Evolutionary conservation across 2,113 vertebrate species (phyloP).

Genomic region (Pantherophis guttatus): DNA sequence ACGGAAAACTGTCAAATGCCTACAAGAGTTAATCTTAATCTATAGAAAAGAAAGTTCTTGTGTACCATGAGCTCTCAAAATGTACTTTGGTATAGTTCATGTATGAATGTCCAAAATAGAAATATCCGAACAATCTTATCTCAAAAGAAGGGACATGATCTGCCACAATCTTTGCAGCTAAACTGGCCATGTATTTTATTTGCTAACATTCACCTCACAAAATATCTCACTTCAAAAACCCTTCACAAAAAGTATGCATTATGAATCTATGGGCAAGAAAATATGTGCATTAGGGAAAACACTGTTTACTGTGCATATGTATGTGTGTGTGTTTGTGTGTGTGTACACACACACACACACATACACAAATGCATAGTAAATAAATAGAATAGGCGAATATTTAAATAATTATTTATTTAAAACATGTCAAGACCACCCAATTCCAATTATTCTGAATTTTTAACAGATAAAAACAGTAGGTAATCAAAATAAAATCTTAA

Average conservation of each 20-base stretch:
- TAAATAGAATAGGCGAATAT: neutral
- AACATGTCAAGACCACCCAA: neutral
- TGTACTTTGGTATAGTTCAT: neutral
- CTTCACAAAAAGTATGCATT: neutral
- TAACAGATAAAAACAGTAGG: neutral
- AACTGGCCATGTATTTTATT: neutral
- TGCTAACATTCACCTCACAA: neutral
- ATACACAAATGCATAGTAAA: too few relatives aligned
- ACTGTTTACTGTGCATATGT: neutral
- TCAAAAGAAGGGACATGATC: neutral
- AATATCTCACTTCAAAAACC: neutral
- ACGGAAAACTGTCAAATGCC: neutral
- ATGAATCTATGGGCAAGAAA: neutral
- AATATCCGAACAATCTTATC: neutral
- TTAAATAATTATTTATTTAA: neutral
- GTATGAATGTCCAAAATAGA: neutral
- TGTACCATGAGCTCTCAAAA: neutral
- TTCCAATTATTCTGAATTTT: neutral
- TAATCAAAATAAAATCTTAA: neutral
- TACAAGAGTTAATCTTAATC: neutral
- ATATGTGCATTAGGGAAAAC: neutral
- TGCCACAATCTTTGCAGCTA: neutral
- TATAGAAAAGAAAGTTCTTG: neutral
- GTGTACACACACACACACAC: too few relatives aligned
- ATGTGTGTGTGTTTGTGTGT: too few relatives aligned